Conservation (phyloP, 2,797 vertebrate genomes). For the Ctenopoma kingsleyae region DNA sequence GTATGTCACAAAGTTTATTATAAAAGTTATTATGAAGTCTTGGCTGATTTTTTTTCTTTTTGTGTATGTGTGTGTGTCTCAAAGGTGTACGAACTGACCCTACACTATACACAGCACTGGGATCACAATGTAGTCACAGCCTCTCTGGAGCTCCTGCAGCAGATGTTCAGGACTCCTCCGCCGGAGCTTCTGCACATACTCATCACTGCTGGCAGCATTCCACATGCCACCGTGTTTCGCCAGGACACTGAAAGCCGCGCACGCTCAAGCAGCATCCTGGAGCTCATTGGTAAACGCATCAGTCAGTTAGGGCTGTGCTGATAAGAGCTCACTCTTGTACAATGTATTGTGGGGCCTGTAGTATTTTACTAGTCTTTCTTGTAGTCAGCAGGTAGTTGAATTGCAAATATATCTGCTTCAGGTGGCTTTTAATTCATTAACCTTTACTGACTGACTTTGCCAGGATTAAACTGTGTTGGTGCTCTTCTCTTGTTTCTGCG, state of each 20-base stretch:
- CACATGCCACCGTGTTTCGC: slow-evolving; percentile 83
- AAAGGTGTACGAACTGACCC: slow-evolving; percentile 95
- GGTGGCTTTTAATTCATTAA: slow-evolving; percentile 40
- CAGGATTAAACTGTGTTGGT: background rate
- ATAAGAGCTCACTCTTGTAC: background rate
- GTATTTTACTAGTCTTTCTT: background rate
- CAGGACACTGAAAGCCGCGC: slow-evolving; percentile 85
- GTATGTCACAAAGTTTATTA: background rate
- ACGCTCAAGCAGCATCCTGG: slow-evolving; percentile 93
- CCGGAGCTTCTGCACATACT: slow-evolving; percentile 92
- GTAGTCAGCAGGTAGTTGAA: background rate
- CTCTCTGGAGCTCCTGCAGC: slow-evolving; percentile 94
- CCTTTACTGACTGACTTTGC: slow-evolving; percentile 20
- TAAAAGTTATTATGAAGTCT: background rate
- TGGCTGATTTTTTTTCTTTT: background rate
- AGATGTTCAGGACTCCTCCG: slow-evolving; percentile 92
- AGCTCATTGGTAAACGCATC: slow-evolving; percentile 89
- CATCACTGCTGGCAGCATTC: slow-evolving; percentile 87
- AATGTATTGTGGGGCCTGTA: background rate
- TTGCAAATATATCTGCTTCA: background rate
- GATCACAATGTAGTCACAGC: slow-evolving; percentile 98
- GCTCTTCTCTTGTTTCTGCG: slow-evolving; percentile 35
- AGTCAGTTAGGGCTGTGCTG: background rate
- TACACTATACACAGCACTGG: slow-evolving; percentile 94
- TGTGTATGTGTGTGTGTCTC: background rate